A percentile compares a stretch with the other conserved stretches of the same genome.
Conservation (phyloP, 2,797 vertebrate species). For the Clarias platycephalus region DNA sequence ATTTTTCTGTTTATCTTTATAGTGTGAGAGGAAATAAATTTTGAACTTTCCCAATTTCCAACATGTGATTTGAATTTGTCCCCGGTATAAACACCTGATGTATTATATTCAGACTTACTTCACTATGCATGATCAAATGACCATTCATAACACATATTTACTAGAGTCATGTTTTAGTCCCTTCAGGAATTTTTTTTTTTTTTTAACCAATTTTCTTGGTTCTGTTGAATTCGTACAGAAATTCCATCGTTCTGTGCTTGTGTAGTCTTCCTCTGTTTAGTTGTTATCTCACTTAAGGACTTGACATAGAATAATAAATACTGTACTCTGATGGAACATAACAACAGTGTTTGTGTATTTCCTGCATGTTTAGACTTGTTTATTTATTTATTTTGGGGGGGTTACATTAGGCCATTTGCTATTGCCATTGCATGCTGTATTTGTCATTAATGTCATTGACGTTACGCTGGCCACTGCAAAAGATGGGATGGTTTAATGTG, state of each 20-base stretch:
- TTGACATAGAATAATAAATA: conserved; percentile 13
- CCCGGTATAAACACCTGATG: conserved; percentile 44
- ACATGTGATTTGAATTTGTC: conserved; percentile 52
- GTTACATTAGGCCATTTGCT: conserved; percentile 32
- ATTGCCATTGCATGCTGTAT: background rate
- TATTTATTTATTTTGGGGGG: background rate
- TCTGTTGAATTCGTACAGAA: background rate
- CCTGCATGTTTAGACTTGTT: conserved; percentile 23
- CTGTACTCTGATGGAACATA: background rate
- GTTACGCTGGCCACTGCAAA: background rate
- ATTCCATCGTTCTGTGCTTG: background rate
- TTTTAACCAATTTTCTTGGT: background rate
- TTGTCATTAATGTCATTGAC: conserved; percentile 3
- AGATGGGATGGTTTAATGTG: conserved; percentile 37
- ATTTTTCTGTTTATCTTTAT: conserved; percentile 44
- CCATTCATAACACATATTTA: conserved; percentile 14
- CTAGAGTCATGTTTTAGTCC: background rate
- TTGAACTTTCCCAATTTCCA: conserved; percentile 42
- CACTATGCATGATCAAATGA: conserved; percentile 2
- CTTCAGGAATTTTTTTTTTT: background rate
- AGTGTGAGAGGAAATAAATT: conserved; percentile 44
- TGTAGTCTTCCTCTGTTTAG: background rate
- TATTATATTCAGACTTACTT: conserved; percentile 34
- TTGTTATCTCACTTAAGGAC: background rate
- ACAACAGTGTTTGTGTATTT: conserved; percentile 18